Evolutionary conservation across 2,797 vertebrate species (phyloP).

Genomic region (Callimico goeldii): DNA sequence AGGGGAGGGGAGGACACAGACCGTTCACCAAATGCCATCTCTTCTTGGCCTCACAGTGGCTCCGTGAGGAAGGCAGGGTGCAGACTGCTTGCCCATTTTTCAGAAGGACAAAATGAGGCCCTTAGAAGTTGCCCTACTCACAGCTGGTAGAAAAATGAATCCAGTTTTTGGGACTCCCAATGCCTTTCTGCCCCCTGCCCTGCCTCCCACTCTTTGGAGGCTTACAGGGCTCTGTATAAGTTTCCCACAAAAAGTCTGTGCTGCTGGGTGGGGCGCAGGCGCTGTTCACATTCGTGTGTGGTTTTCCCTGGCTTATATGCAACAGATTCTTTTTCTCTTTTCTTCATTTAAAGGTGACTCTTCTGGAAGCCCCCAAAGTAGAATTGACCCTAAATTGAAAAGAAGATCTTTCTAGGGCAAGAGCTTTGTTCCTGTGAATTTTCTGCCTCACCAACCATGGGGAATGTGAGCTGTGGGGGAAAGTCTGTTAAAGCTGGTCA

Average conservation of each 20-base stretch:
- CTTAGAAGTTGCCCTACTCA: neutral
- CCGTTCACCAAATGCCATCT: neutral
- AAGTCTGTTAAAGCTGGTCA: slow-evolving; percentile 35
- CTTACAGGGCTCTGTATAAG: neutral
- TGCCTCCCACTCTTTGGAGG: neutral
- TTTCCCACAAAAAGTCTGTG: neutral
- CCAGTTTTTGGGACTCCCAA: neutral
- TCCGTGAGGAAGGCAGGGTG: neutral
- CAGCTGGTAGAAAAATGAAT: neutral
- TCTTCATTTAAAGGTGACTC: slow-evolving; percentile 62
- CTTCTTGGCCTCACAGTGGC: rapidly evolving
- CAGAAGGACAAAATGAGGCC: neutral
- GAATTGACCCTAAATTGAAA: slow-evolving; percentile 66
- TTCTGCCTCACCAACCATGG: slow-evolving; percentile 72
- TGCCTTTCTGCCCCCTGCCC: too few relatives aligned
- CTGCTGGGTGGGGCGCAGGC: rapidly evolving
- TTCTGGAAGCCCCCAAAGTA: slow-evolving; percentile 56
- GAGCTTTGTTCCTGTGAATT: slow-evolving; percentile 74
- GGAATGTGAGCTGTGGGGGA: slow-evolving; percentile 57
- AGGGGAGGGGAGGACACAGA: neutral
- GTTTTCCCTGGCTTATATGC: neutral
- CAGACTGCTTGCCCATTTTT: neutral
- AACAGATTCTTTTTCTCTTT: neutral
- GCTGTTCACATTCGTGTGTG: neutral
- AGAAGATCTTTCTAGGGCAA: slow-evolving; percentile 58